Evolutionary conservation across 2,113 vertebrate species (phyloP), one percentile per base, ranked within the genome.

Genomic region (Bostrychus sinensis): DNA sequence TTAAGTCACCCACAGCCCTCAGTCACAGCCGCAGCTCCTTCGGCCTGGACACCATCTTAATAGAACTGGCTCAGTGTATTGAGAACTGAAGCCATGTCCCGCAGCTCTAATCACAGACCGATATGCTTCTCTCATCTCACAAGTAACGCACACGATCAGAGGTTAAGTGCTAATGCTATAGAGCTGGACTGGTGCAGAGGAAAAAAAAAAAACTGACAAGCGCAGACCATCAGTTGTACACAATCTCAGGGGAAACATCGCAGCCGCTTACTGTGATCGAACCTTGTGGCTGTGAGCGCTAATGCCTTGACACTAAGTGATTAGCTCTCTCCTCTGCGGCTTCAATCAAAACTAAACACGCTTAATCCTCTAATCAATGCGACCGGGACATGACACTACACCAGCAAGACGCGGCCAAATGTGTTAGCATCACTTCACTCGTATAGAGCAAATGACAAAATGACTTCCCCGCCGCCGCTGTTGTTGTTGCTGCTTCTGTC

Each of bases 301-400:
- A 73, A 77, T 58, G 57, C 54, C 60, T 48, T 57, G 69, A 70
- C 75, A 58, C 60, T 72, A 66, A 84, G 67, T 72, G 70, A 80
- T 82, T 78, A 84, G 78, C 78, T 64, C 62, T 58, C 42, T 64
- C 61, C 22, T 64, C 19, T 43, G 36, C 17, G 53, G 50, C 66
- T 64, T 66, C 42, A 72, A 70, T 75, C 57, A 63, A 46, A 75
- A 68, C 57, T 64, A 65, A 83, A 80, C 66, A 53, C 11, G 0
- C 26, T 65, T 77, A 75, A 80, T 84, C 73, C 41, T 13, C 38
- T 4, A 36, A 75, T 80, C 72, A 34, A 77, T 80, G 45, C 3
- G 2, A 56, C 56, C 50, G 13, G 20, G 74, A 45, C 37, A 43
- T 22, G 50, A 66, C 67, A 60, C 19, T 22, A 1, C 19, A 17